Conservation (phyloP, 1,140 invertebrate genomes). For the Hyphantria cunea region DNA sequence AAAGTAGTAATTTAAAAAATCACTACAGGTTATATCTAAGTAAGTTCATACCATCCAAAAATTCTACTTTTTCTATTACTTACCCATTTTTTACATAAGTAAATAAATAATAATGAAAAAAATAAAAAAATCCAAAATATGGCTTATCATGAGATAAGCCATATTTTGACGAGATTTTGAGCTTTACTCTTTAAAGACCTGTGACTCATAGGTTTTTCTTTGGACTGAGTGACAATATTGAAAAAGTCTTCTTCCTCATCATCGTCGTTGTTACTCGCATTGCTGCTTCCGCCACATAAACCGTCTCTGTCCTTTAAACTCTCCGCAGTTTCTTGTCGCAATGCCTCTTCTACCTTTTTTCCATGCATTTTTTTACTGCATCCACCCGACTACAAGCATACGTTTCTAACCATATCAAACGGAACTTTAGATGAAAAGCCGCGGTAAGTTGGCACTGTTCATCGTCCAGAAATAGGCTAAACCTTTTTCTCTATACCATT, state of each 20-base stretch:
- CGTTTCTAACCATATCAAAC: slow-evolving; percentile 34
- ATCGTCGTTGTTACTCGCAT: slow-evolving; percentile 34
- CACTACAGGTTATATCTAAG: no score
- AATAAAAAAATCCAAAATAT: no score
- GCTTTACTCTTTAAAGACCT: slow-evolving; percentile 32
- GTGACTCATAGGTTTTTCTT: slow-evolving; percentile 34
- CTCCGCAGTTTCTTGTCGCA: slow-evolving; percentile 37
- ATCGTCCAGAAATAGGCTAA: slow-evolving; percentile 29
- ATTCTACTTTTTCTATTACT: no score
- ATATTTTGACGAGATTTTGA: slow-evolving; percentile 12
- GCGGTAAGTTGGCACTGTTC: slow-evolving; percentile 34
- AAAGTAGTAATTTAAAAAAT: no score
- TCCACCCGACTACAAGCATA: slow-evolving; percentile 40
- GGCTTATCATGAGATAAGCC: no score
- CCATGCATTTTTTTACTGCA: slow-evolving; percentile 35
- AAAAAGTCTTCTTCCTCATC: slow-evolving; percentile 37
- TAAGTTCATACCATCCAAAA: no score
- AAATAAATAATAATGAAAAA: no score
- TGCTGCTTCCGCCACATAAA: slow-evolving; percentile 36
- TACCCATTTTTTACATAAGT: no score
- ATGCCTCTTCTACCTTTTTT: slow-evolving; percentile 40
- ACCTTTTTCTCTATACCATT: background rate
- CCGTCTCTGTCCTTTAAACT: slow-evolving; percentile 39
- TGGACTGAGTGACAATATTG: slow-evolving; percentile 41
- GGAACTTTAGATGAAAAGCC: slow-evolving; percentile 34